Evolutionary conservation across 2,888 invertebrate species (phyloP).

Genomic region (Andrena dorsata): DNA sequence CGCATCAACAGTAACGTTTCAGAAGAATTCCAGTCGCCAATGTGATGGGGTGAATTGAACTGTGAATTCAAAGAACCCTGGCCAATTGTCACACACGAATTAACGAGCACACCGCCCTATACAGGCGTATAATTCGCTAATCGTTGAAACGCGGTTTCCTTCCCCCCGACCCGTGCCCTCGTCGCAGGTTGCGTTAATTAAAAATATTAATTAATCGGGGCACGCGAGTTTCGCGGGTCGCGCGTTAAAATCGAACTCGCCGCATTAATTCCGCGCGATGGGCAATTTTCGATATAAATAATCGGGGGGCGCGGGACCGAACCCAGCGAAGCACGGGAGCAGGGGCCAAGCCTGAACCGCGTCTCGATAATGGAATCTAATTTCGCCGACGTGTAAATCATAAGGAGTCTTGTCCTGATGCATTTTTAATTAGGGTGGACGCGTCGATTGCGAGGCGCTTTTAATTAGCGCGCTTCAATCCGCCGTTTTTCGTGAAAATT

Average conservation of each 20-base stretch:
- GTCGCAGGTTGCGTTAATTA: constrained; percentile 30
- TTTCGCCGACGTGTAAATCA: constrained; percentile 32
- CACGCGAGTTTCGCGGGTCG: constrained; percentile 10
- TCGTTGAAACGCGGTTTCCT: neutral
- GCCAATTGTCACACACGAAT: neutral
- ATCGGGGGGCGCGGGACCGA: neutral
- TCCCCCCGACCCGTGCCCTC: neutral
- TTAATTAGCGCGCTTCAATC: constrained; percentile 47
- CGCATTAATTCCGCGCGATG: constrained; percentile 23
- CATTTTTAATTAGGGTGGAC: constrained; percentile 45
- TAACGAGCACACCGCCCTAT: neutral
- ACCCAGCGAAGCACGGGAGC: neutral
- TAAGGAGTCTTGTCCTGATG: constrained; percentile 10
- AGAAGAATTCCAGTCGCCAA: neutral
- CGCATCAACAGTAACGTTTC: neutral
- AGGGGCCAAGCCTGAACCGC: neutral
- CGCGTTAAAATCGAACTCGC: constrained; percentile 33
- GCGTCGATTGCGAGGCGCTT: constrained; percentile 12
- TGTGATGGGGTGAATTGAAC: neutral
- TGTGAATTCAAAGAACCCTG: neutral
- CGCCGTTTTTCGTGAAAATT: constrained; percentile 14
- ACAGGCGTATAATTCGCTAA: constrained; percentile 20
- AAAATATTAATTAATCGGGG: constrained; percentile 45
- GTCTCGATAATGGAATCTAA: constrained; percentile 32
- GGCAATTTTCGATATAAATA: constrained; percentile 26